Conservation (phyloP, 2,797 vertebrate species). For the Petrocephalus schoutedeni region DNA sequence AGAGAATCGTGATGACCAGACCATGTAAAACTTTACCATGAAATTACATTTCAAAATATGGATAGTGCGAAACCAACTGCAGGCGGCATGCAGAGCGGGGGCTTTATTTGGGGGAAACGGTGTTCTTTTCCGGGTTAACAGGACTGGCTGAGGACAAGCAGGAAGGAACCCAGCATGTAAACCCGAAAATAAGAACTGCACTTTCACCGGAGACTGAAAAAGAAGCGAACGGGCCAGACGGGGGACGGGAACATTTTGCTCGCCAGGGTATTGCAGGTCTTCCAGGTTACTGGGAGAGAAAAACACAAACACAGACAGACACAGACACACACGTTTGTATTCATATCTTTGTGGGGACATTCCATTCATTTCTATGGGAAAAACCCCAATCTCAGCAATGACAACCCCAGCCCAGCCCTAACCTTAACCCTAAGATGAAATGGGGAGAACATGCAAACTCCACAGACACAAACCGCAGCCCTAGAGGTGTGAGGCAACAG, state of each 20-base stretch:
- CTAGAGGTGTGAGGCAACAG: not conserved
- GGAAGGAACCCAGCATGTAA: not conserved
- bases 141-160: not conserved
- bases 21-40: constrained; percentile 14
- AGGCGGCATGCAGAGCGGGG: not conserved
- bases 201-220: not conserved
- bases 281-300: not conserved
- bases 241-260: not conserved
- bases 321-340: not conserved
- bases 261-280: not conserved
- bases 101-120: not conserved
- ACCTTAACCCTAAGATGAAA: not conserved
- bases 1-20: constrained; percentile 13
- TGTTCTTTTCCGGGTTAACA: constrained; percentile 1
- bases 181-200: not conserved
- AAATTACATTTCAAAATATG: constrained; percentile 15
- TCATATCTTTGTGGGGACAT: not conserved
- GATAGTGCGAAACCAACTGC: not conserved
- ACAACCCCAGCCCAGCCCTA: too few relatives aligned
- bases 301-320: not conserved
- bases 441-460: not conserved
- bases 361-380: not conserved
- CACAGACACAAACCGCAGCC: not conserved
- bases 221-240: not conserved
- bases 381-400: not conserved